Evolutionary conservation across 2,888 invertebrate species (phyloP).

Genomic region (Polymixis flavicincta): DNA sequence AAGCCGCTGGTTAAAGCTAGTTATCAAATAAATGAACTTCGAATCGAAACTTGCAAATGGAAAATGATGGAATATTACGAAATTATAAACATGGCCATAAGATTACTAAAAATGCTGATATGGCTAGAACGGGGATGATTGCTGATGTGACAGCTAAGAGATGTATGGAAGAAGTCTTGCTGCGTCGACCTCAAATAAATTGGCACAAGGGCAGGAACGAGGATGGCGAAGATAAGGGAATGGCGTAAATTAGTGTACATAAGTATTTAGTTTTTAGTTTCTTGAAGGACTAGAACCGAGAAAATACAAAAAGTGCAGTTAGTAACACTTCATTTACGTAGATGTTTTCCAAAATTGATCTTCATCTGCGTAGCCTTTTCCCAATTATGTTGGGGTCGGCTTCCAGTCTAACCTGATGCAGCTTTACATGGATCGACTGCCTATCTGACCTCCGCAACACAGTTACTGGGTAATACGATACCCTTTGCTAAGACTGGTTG

Average conservation of each 20-base stretch:
- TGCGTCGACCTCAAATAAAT: neutral
- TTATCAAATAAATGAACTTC: neutral
- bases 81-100: slow-evolving; percentile 1
- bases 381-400: no score
- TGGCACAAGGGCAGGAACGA: neutral
- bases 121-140: neutral
- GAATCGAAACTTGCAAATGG: neutral
- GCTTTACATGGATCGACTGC: no score
- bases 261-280: neutral
- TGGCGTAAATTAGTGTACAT: neutral
- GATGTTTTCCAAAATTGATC: neutral
- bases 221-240: neutral
- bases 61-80: slow-evolving; percentile 6
- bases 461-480: no score
- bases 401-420: no score
- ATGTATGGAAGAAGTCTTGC: neutral
- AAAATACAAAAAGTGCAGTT: neutral
- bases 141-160: neutral
- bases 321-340: neutral
- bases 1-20: no score
- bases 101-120: neutral
- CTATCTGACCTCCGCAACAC: no score
- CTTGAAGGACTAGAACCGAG: neutral
- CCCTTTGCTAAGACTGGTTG: no score
- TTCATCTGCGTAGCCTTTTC: no score